Percentiles rank a stretch among this genome's conserved stretches.
phyloP scores from a whole-genome alignment of 1,140 invertebrate species.

The Euborellia annulipes region DNA sequence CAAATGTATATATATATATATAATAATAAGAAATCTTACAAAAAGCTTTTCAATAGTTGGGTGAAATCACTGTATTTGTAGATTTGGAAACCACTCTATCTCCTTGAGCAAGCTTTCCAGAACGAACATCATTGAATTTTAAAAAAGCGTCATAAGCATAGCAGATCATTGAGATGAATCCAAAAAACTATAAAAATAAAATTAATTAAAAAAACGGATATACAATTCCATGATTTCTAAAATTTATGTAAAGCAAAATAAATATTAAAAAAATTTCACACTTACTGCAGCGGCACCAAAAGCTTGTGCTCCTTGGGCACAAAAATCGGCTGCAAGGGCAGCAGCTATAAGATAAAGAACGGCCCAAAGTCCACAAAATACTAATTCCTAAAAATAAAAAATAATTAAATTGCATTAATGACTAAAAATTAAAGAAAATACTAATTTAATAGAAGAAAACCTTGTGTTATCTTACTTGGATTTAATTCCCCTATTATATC shows the following conservation, averaged over 20 bases:
- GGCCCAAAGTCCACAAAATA: constrained; percentile 52
- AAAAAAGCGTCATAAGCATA: constrained; percentile 63
- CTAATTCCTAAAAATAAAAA: constrained; percentile 41
- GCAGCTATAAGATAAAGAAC: constrained; percentile 54
- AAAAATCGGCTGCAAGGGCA: constrained; percentile 40
- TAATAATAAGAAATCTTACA: too few relatives aligned
- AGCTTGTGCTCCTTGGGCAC: constrained; percentile 26
- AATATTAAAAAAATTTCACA: constrained; percentile 13
- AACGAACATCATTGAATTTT: constrained; percentile 46
- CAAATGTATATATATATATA: too few relatives aligned
- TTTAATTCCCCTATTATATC: too few relatives aligned
- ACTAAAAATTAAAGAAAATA: constrained; percentile 5
- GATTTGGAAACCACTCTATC: constrained; percentile 43
- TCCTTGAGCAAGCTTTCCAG: constrained; percentile 57
- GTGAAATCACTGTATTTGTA: constrained; percentile 41
- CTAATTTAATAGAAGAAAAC: neutral
- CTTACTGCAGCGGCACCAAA: constrained; percentile 52
- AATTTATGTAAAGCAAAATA: neutral
- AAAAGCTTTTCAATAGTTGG: too few relatives aligned
- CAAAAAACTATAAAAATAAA: constrained; percentile 48
- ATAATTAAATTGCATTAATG: neutral
- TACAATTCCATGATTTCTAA: neutral
- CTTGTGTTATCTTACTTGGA: too few relatives aligned
- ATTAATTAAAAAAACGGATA: constrained; percentile 1
- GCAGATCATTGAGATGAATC: constrained; percentile 54